Base-by-base conservation (phyloP, 2,797 vertebrate species). In the Onychomys arenicola region DNA sequence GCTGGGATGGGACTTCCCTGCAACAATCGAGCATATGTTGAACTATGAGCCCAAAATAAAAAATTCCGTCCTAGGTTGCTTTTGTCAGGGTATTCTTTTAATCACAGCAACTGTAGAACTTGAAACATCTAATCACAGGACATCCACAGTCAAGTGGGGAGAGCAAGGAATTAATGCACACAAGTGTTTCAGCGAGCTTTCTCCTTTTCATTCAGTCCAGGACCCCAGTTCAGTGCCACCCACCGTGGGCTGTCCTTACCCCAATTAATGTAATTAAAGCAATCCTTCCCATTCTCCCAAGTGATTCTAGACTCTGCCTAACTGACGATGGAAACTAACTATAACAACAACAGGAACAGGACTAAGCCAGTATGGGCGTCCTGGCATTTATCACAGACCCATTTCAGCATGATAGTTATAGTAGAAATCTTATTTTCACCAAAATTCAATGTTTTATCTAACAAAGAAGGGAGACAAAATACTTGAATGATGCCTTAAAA, bases 391-490 rank as follows among this genome's bases (percentile, higher is more conserved):
- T 87, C 49, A 25, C 0, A 67, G 11, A 67, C 73, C 65, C 19
- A 67, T 6, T 25, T n/a, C 71, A 65, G 29, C 37, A 81, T 73
- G 80, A 61, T 52, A 77, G 57, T 49, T 84, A 89, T 14, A 69
- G 5, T 61, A 43, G 93, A 75, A 71, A 69, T 21, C 86, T 71
- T 14, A 69, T 90, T 91, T 76, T 27, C 16, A 59, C 2, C 34
- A 88, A 93, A 93, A 86, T 9, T 69, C 32, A 71, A 82, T 76
- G 17, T 91, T 32, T 76, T 80, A 87, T 37, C 49, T 76, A 73
- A 90, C 16, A 95, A 77, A 93, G 69, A 93, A 27, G 81, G 55
- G 63, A 92, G 6, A 71, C 65, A 78, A 57, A 34, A 82, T 57
- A 75, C 8, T 67, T 86, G 43, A 93, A 55, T 71, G n/a, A 40